Evolutionary conservation across 2,113 vertebrate species (phyloP).

Genomic region (Saccopteryx bilineata): DNA sequence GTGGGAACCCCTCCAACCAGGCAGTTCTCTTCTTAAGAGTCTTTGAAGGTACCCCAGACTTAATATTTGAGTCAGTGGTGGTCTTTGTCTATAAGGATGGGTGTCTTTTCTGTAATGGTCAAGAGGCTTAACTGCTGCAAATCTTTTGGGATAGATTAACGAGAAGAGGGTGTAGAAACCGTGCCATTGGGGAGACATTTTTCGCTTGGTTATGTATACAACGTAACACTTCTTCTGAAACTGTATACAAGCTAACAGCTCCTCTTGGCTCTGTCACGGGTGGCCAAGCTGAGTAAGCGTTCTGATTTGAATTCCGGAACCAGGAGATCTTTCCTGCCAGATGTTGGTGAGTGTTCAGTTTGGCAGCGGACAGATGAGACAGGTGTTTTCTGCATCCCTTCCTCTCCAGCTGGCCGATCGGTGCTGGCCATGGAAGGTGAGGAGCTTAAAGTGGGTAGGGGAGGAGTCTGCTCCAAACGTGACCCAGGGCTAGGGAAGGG

Average conservation of each 20-base stretch:
- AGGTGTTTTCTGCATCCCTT: background rate
- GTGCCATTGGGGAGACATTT: background rate
- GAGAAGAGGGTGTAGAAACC: background rate
- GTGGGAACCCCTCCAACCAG: background rate
- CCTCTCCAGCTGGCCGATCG: background rate
- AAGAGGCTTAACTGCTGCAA: accelerated
- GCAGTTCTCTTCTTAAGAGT: background rate
- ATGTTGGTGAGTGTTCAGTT: background rate
- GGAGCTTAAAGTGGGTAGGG: background rate
- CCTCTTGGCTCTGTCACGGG: background rate
- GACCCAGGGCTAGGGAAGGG: background rate
- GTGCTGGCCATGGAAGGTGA: background rate
- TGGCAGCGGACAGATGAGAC: background rate
- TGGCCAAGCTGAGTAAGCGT: background rate
- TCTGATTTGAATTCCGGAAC: background rate
- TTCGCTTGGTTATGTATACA: background rate
- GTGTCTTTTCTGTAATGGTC: background rate
- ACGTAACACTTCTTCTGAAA: background rate
- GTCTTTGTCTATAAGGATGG: background rate
- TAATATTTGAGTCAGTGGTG: background rate
- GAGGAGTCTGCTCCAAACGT: background rate
- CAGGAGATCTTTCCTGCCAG: background rate
- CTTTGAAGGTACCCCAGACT: background rate
- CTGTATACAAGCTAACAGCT: too few species aligned
- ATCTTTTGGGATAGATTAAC: background rate